Base-by-base conservation (phyloP, 1,140 invertebrate genomes). In the Stenopsyche tienmushanensis region DNA sequence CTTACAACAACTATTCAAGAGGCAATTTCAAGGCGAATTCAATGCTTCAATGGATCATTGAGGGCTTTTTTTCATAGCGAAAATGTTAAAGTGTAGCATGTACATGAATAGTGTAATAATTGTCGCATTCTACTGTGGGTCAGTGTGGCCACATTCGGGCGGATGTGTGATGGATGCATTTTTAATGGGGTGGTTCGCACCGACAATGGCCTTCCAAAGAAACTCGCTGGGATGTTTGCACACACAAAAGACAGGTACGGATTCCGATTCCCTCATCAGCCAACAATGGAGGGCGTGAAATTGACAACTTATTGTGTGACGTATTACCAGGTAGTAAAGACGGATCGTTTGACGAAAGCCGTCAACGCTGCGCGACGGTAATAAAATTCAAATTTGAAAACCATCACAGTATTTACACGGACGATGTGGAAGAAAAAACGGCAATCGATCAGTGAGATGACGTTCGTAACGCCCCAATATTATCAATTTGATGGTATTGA, bases 271-370 rank as follows among this genome's bases (percentile, higher is more conserved):
- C 7, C 44, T 8, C 18, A 47, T 7, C 53, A 45, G 21, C 41
- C 42, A 39, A 60, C 42, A 60, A 58, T 58, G 41, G 41, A 17
- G 57, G 57, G 57, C 57, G 57, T 60, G 57, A 60, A 60, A 60
- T 60, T 60, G 57, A 60, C 42, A 39, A 34, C 41, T 42, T 24
- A 60, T 60, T 60, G 57, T 60, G 17, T 17, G 44, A 17, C 10
- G 44, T 10, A 49, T 20, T 34, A 24, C 42, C 42, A 47, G 57
- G 44, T 60, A 47, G n/a, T 5, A 2, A 7, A 10, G 18, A 21
- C 2, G 44, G 44, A 13, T 23, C 55, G 3, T 55, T 55, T 25
- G 24, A 55, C 17, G 52, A 55, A 34, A 25, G 25, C 34, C 34
- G 26, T 42, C 29, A 13, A 7, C 29, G 5, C 29, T 5, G 29